Percentiles rank a stretch among this genome's conserved stretches.
These are phyloP conservation scores for Eupleurogrammus muticus DNA, from an alignment of 2,797 vertebrate genomes.

Conservation along the genomic window DNA sequence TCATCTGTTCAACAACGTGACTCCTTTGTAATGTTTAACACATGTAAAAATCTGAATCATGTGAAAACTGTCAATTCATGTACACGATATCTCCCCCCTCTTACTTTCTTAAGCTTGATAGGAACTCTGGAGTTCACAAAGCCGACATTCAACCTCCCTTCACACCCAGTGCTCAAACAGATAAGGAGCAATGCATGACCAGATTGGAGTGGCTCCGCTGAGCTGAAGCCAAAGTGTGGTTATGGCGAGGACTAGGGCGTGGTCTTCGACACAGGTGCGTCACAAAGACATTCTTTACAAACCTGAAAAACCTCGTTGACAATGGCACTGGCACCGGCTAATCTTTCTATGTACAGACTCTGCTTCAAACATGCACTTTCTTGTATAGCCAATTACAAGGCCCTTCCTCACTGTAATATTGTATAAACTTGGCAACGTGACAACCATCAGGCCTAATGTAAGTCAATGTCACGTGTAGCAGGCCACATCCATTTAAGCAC, in stretches of 20 bases:
- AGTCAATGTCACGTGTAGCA: neutral
- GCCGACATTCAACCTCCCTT: slow-evolving; percentile 31
- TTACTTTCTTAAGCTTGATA: neutral
- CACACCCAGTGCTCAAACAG: slow-evolving; percentile 36
- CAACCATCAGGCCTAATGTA: neutral
- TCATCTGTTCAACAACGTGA: neutral
- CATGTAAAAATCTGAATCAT: neutral
- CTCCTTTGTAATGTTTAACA: neutral
- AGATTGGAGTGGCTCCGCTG: slow-evolving; percentile 54
- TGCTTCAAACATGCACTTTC: neutral
- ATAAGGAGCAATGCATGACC: slow-evolving; percentile 66
- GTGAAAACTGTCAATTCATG: neutral
- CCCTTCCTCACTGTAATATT: neutral
- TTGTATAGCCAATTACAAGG: neutral
- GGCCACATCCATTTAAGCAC: neutral
- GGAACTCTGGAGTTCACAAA: slow-evolving; percentile 38
- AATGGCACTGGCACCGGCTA: neutral
- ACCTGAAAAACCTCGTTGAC: slow-evolving; percentile 58
- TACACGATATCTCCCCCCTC: neutral
- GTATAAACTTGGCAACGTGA: neutral
- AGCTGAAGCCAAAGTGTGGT: slow-evolving; percentile 31
- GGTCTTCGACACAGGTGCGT: slow-evolving; percentile 46
- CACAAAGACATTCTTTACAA: slow-evolving; percentile 61
- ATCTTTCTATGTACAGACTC: neutral
- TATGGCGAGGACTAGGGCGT: slow-evolving; percentile 27